Percentiles rank a stretch among this genome's conserved stretches.
These are phyloP conservation scores for Amaurobius ferox DNA, from an alignment of 2,888 invertebrate genomes.

Conservation along the genomic window DNA sequence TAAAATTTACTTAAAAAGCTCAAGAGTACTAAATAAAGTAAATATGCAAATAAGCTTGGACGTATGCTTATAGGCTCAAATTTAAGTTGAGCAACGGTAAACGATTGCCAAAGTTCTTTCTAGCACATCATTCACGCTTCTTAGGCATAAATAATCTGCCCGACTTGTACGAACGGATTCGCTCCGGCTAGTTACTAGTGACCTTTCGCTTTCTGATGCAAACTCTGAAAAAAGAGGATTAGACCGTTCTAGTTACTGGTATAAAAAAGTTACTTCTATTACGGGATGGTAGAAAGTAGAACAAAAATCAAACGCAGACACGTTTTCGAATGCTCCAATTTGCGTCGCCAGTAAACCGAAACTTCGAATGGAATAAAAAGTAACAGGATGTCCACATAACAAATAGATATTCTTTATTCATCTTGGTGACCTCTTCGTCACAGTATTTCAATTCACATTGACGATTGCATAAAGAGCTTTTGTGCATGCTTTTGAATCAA, in stretches of 20 bases:
- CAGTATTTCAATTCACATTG: background rate
- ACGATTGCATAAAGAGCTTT: background rate
- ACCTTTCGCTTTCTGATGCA: background rate
- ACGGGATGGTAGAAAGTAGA: background rate
- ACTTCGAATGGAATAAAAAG: background rate
- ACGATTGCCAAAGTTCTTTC: background rate
- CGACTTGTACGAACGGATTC: background rate
- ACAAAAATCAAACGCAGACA: background rate
- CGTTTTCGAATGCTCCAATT: background rate
- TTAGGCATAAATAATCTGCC: background rate
- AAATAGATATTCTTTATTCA: background rate
- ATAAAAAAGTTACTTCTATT: background rate
- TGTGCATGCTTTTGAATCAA: background rate
- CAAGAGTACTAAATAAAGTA: too few species aligned
- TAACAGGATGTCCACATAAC: slow-evolving; percentile 5
- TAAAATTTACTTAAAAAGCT: too few species aligned
- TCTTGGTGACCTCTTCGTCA: background rate
- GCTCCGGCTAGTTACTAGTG: background rate
- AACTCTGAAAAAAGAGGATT: background rate
- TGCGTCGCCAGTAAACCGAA: background rate
- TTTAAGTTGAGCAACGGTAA: too few species aligned
- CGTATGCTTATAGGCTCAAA: too few species aligned
- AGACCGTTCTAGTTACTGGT: background rate
- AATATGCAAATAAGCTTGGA: too few species aligned
- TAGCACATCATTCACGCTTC: background rate